Conservation (phyloP, 2,888 invertebrate genomes). For the Euphydryas editha region DNA sequence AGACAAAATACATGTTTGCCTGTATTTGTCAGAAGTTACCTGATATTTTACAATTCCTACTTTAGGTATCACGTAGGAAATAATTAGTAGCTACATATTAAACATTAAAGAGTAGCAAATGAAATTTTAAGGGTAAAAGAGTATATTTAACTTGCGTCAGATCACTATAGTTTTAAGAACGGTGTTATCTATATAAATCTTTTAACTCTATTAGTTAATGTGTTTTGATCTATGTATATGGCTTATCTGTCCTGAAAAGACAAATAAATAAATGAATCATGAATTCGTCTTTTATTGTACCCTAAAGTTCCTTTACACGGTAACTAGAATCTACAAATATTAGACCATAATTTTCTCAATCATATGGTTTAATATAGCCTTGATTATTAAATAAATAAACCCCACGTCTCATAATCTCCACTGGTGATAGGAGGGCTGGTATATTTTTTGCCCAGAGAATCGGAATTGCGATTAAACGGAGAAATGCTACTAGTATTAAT, state of each 20-base stretch:
- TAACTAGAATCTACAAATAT: no score
- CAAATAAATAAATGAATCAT: slow-evolving; percentile 78
- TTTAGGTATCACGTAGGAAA: slow-evolving; percentile 22
- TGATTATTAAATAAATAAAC: no score
- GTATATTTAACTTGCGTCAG: slow-evolving; percentile 74
- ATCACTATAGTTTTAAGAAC: slow-evolving; percentile 50
- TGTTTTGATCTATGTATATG: slow-evolving; percentile 74
- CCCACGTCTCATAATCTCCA: no score
- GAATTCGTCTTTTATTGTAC: slow-evolving; percentile 67
- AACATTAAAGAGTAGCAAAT: slow-evolving; percentile 20
- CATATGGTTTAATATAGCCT: no score
- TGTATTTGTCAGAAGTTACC: slow-evolving; percentile 78
- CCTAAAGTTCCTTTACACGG: not conserved
- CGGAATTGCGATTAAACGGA: no score
- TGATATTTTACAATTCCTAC: slow-evolving; percentile 20
- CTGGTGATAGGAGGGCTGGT: no score
- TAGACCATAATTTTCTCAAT: no score
- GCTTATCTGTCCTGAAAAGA: slow-evolving; percentile 77
- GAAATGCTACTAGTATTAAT: no score
- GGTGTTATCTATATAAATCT: slow-evolving; percentile 56
- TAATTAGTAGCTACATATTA: slow-evolving; percentile 17
- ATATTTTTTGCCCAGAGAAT: no score
- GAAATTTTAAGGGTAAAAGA: slow-evolving; percentile 19
- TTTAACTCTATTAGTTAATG: slow-evolving; percentile 69
- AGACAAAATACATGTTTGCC: slow-evolving; percentile 49